phyloP scores from a whole-genome alignment of 2,113 vertebrate genomes.

The Indicator indicator region DNA sequence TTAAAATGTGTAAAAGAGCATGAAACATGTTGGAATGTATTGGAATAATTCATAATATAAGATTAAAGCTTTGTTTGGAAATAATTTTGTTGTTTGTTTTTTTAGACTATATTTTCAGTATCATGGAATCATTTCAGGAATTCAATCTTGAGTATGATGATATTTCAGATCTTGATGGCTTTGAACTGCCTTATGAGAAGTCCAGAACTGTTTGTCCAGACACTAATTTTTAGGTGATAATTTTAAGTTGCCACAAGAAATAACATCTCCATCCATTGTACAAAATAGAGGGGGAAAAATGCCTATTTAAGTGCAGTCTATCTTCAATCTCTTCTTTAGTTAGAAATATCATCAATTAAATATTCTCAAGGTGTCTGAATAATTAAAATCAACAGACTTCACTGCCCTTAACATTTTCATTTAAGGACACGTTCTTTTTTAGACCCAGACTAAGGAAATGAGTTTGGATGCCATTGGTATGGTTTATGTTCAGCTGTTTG shows the following conservation, averaged over 20 bases:
- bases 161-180: background rate
- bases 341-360: background rate
- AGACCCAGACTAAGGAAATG: background rate
- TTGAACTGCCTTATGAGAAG: background rate
- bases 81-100: background rate
- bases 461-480: background rate
- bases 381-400: background rate
- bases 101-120: background rate
- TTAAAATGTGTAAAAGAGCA: background rate
- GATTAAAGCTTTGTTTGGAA: background rate
- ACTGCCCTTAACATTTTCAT: background rate
- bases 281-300: background rate
- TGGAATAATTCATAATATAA: background rate
- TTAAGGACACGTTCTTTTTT: background rate
- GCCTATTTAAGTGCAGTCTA: background rate
- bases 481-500: background rate
- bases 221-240: background rate
- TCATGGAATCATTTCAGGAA: background rate
- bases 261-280: background rate
- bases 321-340: background rate
- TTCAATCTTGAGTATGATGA: background rate
- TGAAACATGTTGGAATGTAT: background rate
- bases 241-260: background rate
- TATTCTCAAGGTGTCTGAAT: constrained; percentile 10
- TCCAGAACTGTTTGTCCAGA: background rate